Percentiles rank a stretch among this genome's conserved stretches.
Evolutionary conservation across 2,113 vertebrate species (phyloP).

Genomic region (Triplophysa dalaica): DNA sequence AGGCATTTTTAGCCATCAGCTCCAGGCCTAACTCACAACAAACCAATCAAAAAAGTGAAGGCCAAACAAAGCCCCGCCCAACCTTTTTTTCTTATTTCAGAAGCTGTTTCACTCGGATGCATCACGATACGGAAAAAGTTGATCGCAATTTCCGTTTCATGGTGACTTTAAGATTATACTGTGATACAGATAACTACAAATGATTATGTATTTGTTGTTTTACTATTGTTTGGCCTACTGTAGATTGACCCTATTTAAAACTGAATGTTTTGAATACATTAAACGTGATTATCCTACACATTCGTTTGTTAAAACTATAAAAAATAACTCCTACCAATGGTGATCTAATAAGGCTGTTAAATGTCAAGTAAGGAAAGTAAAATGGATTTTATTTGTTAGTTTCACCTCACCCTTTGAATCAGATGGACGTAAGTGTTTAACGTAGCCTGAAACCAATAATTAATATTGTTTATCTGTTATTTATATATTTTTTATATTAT

Average conservation of each 20-base stretch:
- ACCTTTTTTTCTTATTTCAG: too few relatives aligned
- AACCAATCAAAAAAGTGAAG: too few relatives aligned
- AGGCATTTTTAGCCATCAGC: too few relatives aligned
- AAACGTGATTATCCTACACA: neutral
- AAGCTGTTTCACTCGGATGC: too few relatives aligned
- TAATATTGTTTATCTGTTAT: constrained; percentile 44
- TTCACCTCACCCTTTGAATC: neutral
- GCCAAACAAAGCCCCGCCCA: too few relatives aligned
- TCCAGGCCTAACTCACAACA: too few relatives aligned
- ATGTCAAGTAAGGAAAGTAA: neutral
- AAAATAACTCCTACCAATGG: neutral
- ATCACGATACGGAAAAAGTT: too few relatives aligned
- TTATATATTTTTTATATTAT: constrained; percentile 13
- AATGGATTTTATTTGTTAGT: neutral
- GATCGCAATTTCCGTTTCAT: too few relatives aligned
- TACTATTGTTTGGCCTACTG: constrained; percentile 7
- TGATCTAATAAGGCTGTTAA: neutral
- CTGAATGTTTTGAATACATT: constrained; percentile 32
- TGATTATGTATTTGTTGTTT: neutral
- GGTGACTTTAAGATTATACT: constrained; percentile 38
- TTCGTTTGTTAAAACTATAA: neutral
- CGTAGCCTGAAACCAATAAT: neutral
- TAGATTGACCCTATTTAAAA: constrained; percentile 4
- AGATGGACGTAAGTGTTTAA: neutral
- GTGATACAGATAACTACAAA: constrained; percentile 39